These are phyloP conservation scores for Probosciger aterrimus DNA, from an alignment of 2,113 vertebrate species.

Conservation along the genomic window DNA sequence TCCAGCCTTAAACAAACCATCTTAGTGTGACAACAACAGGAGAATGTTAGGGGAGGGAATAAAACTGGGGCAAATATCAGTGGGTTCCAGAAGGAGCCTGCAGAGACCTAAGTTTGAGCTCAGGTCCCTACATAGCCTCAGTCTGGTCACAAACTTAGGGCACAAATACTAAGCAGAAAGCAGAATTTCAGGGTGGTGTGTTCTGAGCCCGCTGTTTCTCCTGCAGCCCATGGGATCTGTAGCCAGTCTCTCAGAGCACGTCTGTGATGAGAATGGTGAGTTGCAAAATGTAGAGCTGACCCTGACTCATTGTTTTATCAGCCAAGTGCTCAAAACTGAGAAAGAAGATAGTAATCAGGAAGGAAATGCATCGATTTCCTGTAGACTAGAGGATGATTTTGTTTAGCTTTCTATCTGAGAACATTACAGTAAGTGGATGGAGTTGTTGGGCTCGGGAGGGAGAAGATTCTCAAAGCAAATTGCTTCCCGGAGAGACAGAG, in stretches of 20 bases:
- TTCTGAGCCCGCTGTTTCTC: not conserved
- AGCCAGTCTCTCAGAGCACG: not conserved
- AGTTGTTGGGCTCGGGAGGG: not conserved
- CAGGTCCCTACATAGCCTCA: not conserved
- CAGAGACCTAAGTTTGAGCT: not conserved
- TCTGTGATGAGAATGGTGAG: constrained; percentile 1
- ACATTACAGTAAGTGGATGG: constrained; percentile 28
- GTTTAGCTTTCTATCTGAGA: constrained; percentile 29
- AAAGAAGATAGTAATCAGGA: constrained; percentile 46
- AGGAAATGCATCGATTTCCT: constrained; percentile 66
- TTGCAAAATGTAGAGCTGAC: constrained; percentile 46
- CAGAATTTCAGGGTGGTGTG: not conserved
- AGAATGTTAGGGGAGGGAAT: not conserved
- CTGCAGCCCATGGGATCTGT: not conserved
- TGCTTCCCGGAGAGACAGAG: not conserved
- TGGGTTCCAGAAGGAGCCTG: not conserved
- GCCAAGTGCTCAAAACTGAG: constrained; percentile 51
- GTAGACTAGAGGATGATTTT: constrained; percentile 19
- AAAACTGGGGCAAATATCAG: not conserved
- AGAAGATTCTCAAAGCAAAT: not conserved
- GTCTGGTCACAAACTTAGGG: not conserved
- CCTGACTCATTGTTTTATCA: constrained; percentile 49
- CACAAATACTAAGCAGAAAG: not conserved
- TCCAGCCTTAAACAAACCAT: not conserved
- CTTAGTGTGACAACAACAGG: not conserved